phyloP scores from a whole-genome alignment of 1,140 invertebrate genomes.

The Eupeodes corollae region DNA sequence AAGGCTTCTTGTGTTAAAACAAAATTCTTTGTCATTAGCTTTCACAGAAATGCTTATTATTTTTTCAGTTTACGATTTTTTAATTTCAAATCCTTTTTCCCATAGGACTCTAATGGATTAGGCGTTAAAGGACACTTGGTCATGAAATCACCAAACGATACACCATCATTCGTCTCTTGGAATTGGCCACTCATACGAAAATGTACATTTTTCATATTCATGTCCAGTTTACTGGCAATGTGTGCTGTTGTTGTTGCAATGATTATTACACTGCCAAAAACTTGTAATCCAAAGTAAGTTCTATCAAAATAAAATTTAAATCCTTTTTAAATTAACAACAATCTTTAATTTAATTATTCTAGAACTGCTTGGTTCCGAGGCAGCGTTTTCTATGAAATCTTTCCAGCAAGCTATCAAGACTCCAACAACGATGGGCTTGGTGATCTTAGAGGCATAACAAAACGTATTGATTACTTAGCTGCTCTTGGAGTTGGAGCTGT shows the following conservation, averaged over 20 bases:
- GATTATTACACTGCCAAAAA: constrained; percentile 55
- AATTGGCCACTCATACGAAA: constrained; percentile 68
- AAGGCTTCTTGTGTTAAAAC: too few relatives aligned
- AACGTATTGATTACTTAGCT: constrained; percentile 55
- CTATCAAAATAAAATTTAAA: not conserved
- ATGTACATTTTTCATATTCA: constrained; percentile 55
- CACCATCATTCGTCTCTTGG: constrained; percentile 59
- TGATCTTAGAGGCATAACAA: constrained; percentile 56
- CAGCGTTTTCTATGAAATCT: constrained; percentile 69
- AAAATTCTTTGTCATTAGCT: too few relatives aligned
- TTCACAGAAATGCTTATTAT: too few relatives aligned
- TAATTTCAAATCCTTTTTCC: too few relatives aligned
- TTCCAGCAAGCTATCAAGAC: constrained; percentile 70
- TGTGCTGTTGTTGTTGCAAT: constrained; percentile 56
- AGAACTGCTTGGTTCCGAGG: constrained; percentile 65
- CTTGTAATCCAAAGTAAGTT: constrained; percentile 49
- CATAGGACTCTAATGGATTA: constrained; percentile 43
- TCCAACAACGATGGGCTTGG: constrained; percentile 62
- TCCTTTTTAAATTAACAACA: not conserved
- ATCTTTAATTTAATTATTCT: constrained; percentile 19
- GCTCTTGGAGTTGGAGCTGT: constrained; percentile 53
- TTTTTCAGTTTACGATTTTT: too few relatives aligned
- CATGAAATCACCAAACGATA: constrained; percentile 16
- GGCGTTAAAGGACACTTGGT: constrained; percentile 41
- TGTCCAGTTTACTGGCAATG: constrained; percentile 56